phyloP scores from a whole-genome alignment of 2,888 invertebrate species.

The Dyspetes luteomarginatus region DNA sequence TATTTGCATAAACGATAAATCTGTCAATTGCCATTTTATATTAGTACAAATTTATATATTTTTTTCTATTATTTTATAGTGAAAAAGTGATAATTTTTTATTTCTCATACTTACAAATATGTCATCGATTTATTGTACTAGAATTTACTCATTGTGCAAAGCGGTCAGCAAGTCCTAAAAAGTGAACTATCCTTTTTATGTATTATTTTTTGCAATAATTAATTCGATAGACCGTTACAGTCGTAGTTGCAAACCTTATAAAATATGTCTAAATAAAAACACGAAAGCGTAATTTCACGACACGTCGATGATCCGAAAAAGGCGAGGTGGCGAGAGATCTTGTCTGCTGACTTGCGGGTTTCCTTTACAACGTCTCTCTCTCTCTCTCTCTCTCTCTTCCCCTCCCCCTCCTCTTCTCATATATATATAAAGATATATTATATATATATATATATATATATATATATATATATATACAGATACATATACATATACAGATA shows the following conservation, averaged over 20 bases:
- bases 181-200: background rate
- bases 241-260: background rate
- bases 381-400: conserved; percentile 25
- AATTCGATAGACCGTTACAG: background rate
- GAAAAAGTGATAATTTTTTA: too few relatives aligned
- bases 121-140: too few relatives aligned
- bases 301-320: conserved; percentile 54
- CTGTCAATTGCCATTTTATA: too few relatives aligned
- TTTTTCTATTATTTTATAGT: too few relatives aligned
- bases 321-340: conserved; percentile 47
- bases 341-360: conserved; percentile 42
- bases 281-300: conserved; percentile 39
- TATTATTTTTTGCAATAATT: background rate
- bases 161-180: too few relatives aligned
- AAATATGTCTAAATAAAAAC: background rate
- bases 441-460: background rate
- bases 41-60: too few relatives aligned
- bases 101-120: too few relatives aligned
- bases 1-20: too few relatives aligned
- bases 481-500: background rate
- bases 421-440: background rate
- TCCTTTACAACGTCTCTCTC: conserved; percentile 43
- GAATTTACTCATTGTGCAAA: too few relatives aligned
- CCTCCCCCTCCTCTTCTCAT: background rate
- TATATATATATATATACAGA: background rate